phyloP scores from a whole-genome alignment of 2,797 vertebrate species.

The Mastacembelus armatus region DNA sequence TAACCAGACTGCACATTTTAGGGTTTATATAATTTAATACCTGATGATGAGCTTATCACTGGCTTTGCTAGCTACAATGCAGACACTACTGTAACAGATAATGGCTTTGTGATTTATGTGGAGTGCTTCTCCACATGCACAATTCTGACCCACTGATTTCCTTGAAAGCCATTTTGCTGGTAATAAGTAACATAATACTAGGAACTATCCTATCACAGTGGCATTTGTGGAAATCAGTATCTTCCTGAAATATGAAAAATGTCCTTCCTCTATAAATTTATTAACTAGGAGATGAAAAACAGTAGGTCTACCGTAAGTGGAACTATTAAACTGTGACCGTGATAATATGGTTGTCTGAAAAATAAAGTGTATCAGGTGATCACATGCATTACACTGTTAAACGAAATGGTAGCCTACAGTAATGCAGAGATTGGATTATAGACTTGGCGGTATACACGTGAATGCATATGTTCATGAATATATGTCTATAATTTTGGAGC shows the following conservation, averaged over 20 bases:
- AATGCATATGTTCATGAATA: too few relatives aligned
- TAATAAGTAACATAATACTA: conserved; percentile 12
- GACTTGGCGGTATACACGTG: too few relatives aligned
- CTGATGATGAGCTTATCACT: conserved; percentile 14
- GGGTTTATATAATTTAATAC: conserved; percentile 1
- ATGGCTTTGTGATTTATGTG: conserved; percentile 41
- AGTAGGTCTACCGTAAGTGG: neutral
- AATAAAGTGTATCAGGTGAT: too few relatives aligned
- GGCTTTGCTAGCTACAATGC: conserved; percentile 3
- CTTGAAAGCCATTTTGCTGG: conserved; percentile 32
- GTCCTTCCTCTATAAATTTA: neutral
- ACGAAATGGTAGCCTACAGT: too few relatives aligned
- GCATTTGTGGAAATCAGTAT: conserved; percentile 2
- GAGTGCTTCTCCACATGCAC: conserved; percentile 41
- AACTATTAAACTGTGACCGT: neutral
- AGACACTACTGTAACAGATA: conserved; percentile 29
- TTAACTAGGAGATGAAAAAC: neutral
- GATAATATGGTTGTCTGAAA: neutral
- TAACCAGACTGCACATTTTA: neutral
- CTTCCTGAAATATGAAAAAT: neutral
- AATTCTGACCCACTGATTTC: conserved; percentile 30
- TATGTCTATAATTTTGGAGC: too few relatives aligned
- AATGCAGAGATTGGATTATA: too few relatives aligned
- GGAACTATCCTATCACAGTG: neutral
- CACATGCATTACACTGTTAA: too few relatives aligned